Evolutionary conservation across 2,797 vertebrate species (phyloP).

Genomic region (Acanthis flammea): DNA sequence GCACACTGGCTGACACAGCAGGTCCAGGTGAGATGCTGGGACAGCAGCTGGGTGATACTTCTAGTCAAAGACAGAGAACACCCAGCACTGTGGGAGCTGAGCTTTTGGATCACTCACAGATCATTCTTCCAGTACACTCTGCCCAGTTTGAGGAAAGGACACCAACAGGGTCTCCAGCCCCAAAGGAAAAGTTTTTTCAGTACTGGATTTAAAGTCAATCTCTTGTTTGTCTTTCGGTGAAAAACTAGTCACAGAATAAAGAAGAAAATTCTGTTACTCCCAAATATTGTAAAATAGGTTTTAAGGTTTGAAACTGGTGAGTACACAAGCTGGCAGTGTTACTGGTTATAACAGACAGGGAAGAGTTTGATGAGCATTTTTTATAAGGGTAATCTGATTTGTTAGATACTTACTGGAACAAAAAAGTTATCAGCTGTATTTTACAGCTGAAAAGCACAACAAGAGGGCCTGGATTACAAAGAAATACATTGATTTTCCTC

Average conservation of each 20-base stretch:
- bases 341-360: neutral
- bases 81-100: fast-evolving
- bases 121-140: neutral
- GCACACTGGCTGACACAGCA: neutral
- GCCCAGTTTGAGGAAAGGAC: neutral
- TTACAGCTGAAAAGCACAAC: neutral
- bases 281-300: neutral
- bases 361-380: neutral
- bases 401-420: neutral
- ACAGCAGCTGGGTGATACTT: neutral
- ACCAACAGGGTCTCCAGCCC: neutral
- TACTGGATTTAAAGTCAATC: neutral
- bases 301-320: neutral
- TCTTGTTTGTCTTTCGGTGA: neutral
- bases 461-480: neutral
- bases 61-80: neutral
- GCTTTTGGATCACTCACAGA: neutral
- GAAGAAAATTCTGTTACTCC: neutral
- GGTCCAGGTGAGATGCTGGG: neutral
- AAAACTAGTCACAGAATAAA: neutral
- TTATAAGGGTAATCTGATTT: neutral
- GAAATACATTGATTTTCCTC: neutral
- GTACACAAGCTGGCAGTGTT: neutral
- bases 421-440: neutral
- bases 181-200: neutral